These are phyloP conservation scores for Nemurella pictetii DNA, from an alignment of 2,888 invertebrate species.

Conservation along the genomic window DNA sequence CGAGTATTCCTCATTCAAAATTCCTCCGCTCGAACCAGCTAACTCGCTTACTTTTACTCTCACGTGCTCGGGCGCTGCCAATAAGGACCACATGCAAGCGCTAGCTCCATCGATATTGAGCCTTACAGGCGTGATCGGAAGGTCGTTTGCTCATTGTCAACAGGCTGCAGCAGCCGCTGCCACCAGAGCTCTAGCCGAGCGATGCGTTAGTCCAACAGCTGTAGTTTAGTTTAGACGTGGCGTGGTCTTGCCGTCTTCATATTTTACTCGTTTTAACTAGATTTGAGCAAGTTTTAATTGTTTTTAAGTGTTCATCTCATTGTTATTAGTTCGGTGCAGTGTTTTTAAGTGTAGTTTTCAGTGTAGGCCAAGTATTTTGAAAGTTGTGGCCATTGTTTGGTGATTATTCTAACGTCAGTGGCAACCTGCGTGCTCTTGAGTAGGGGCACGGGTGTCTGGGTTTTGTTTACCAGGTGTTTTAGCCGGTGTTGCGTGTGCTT, in stretches of 20 bases:
- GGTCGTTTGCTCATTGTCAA: background rate
- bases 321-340: background rate
- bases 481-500: no score
- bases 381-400: background rate
- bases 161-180: background rate
- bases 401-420: background rate
- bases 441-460: background rate
- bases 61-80: background rate
- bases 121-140: background rate
- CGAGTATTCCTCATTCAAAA: background rate
- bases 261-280: background rate
- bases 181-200: background rate
- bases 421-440: background rate
- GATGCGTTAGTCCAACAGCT: conserved; percentile 1
- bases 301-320: background rate
- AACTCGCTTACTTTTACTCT: background rate
- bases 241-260: background rate
- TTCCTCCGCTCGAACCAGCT: background rate
- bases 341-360: background rate
- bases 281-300: background rate
- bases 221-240: background rate
- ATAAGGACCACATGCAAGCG: background rate
- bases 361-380: background rate
- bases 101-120: background rate
- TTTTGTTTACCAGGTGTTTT: background rate